A percentile compares a stretch with the other conserved stretches of the same genome.
Evolutionary conservation across 2,113 vertebrate genomes (phyloP).

Genomic region (Pelodiscus sinensis): DNA sequence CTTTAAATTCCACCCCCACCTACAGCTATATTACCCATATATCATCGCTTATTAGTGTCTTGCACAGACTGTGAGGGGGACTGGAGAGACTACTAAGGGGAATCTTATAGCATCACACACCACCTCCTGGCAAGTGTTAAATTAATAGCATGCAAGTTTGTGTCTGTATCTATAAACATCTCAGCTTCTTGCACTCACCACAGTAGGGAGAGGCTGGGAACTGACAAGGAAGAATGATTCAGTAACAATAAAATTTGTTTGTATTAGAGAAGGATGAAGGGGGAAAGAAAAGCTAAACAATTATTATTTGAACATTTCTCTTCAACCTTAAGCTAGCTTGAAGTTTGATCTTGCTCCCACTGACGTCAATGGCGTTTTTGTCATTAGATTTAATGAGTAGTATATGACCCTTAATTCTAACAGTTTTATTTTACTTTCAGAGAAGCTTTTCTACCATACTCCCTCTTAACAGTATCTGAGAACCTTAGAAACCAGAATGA

Average conservation of each 20-base stretch:
- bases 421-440: neutral
- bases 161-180: slow-evolving; percentile 54
- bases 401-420: neutral
- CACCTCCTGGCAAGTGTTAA: no score
- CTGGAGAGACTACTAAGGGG: no score
- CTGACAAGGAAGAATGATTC: slow-evolving; percentile 66
- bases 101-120: no score
- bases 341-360: slow-evolving; percentile 48
- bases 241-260: slow-evolving; percentile 49
- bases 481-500: neutral
- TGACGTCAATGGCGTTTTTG: slow-evolving; percentile 53
- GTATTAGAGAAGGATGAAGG: slow-evolving; percentile 34
- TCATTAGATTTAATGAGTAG: slow-evolving; percentile 26
- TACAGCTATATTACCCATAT: no score
- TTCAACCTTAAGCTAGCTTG: slow-evolving; percentile 32
- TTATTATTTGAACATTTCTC: neutral
- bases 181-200: slow-evolving; percentile 37
- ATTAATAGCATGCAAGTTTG: neutral
- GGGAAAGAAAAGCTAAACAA: slow-evolving; percentile 28
- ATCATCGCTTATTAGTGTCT: no score
- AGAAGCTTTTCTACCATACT: neutral
- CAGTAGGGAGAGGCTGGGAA: slow-evolving; percentile 57
- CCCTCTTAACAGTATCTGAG: neutral
- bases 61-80: no score
- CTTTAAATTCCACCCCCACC: no score